Base-by-base conservation (phyloP, 2,888 invertebrate species). In the Eubasilissa splendida region DNA sequence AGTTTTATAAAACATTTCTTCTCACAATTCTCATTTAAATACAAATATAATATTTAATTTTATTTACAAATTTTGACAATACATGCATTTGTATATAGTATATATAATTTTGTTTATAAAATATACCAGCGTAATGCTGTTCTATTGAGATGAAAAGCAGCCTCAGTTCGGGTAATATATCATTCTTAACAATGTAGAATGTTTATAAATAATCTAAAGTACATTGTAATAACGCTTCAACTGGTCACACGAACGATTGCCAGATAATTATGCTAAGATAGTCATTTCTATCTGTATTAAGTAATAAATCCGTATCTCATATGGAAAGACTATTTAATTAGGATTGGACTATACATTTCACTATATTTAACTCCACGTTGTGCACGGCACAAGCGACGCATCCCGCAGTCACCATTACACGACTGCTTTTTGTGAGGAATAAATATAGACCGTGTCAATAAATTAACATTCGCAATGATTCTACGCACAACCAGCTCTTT, bases 61-160 rank as follows among this genome's bases (percentile, higher is more conserved):
- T 76, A 76, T 76, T 22, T 76, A 76, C 76, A 76, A 76, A 76
- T 76, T 76, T 76, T 56, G 75, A 76, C 75, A 53, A 63, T 76
- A 76, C 75, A 76, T 63, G 75, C 75, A 76, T 50, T 76, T 60
- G 70, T 63, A 76, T 42, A 42, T 74, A 74, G 42, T 58, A 42
- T 58, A 74, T 63, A 75, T 75, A 58, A 76, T 66, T 42, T 76
- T 76, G 70, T 59, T 58, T 53, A 76, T 54, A 76, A 76, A 76
- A 76, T 76, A 76, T 76, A 76, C 33, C 76, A 56, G 76, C 76
- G n/a, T 58, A 7, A 12, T 14, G 65, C 76, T 53, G 54, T 66
- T 54, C 54, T 66, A 14, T 76, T 14, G 42, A 76, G 66, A 76
- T 52, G 56, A 53, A 50, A 76, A 76, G 76, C 76, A 76, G 76